phyloP scores from a whole-genome alignment of 2,113 vertebrate species.

The Typhlomys cinereus region DNA sequence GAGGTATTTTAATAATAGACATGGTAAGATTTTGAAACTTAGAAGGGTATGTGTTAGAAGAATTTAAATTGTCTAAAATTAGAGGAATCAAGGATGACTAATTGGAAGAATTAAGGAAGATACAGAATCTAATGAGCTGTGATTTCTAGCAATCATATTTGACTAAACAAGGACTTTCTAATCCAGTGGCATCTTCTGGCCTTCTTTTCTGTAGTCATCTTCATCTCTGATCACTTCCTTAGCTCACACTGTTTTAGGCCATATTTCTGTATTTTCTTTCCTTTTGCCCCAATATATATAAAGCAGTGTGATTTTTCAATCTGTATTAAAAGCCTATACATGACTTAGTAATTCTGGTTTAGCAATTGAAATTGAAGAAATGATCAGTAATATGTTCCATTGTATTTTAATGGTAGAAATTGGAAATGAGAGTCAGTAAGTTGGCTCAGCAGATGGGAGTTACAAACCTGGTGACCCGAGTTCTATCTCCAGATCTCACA shows the following conservation, averaged over 20 bases:
- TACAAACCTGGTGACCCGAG: too few relatives aligned
- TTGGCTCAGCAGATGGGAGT: too few relatives aligned
- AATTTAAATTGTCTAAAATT: conserved; percentile 5
- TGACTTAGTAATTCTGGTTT: conserved; percentile 4
- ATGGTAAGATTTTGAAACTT: neutral
- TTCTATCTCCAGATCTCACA: too few relatives aligned
- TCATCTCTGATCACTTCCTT: neutral
- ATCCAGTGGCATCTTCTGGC: neutral
- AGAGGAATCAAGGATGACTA: neutral
- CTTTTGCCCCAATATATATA: neutral
- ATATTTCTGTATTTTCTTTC: neutral
- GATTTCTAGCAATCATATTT: neutral
- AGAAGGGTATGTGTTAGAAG: neutral
- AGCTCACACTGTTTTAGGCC: neutral
- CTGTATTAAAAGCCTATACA: neutral
- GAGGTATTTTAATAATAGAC: neutral
- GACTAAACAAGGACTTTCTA: neutral
- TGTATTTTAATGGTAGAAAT: conserved; percentile 14
- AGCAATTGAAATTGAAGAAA: conserved; percentile 2
- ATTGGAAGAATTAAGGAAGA: conserved; percentile 14
- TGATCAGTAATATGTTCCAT: neutral
- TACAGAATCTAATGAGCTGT: neutral
- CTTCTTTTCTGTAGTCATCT: neutral
- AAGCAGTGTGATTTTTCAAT: neutral
- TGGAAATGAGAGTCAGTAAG: too few relatives aligned